These are phyloP conservation scores for Sarcophaga caerulescens DNA, from an alignment of 2,888 invertebrate species.

Conservation along the genomic window DNA sequence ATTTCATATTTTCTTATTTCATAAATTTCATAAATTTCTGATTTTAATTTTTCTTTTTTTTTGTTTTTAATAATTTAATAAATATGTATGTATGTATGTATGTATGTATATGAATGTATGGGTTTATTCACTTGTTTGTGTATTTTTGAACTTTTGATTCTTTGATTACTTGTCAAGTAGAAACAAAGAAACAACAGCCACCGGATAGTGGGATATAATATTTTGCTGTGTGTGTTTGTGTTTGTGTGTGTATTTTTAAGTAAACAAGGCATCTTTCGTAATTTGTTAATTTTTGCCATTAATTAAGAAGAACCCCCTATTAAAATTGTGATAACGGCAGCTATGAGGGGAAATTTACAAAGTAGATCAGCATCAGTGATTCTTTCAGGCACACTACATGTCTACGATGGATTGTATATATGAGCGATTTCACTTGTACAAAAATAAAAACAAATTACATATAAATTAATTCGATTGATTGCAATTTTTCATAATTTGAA, in stretches of 20 bases:
- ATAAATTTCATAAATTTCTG: too few species aligned
- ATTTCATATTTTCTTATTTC: not conserved
- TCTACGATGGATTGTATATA: too few species aligned
- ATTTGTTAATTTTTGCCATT: conserved; percentile 77
- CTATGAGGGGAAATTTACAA: too few species aligned
- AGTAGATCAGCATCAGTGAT: too few species aligned
- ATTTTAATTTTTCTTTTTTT: not conserved
- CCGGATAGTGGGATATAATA: not conserved
- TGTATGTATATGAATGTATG: not conserved
- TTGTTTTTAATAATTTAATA: not conserved
- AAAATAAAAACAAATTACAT: too few species aligned
- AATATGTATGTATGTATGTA: not conserved
- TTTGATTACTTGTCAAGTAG: conserved; percentile 16
- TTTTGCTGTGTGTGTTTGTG: too few species aligned
- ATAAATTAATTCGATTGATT: too few species aligned
- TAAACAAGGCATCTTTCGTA: conserved; percentile 61
- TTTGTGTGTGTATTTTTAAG: not conserved
- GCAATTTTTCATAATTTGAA: too few species aligned
- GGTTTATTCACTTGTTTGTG: not conserved
- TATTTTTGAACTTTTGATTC: not conserved
- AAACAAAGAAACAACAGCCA: not conserved
- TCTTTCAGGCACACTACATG: too few species aligned
- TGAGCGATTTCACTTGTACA: too few species aligned
- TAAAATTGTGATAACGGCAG: conserved; percentile 1
- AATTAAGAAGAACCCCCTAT: conserved; percentile 74